Base-by-base conservation (phyloP, 1,140 invertebrate species). In the Dreissena rostriformis region DNA sequence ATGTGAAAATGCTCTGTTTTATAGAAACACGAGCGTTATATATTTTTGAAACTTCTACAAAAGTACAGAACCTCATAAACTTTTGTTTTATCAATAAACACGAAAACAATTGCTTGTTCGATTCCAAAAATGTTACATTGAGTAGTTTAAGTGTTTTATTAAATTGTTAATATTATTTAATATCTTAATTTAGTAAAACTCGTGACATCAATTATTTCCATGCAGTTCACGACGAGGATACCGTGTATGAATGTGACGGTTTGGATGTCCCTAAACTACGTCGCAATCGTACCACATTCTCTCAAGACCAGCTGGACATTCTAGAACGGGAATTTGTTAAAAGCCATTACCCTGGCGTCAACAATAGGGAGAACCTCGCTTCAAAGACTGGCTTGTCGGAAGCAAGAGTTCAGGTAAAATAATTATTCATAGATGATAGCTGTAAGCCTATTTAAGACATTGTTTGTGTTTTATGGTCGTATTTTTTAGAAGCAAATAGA, bases 281-380 rank as follows among this genome's bases (percentile, higher is more conserved):
- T 12, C 70, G 98, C 86, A 98, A 98, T 90, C 95, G 98, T 86
- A 99, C 98, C 0, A 98, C 98, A 12, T 99, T 98, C 92, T 97
- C 96, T 1, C 97, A 96, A 81, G 96, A 96, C 67, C 98, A 99
- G 93, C 92, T 98, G 83, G 96, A 96, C 17, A 97, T 97, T 4
- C 94, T 98, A 83, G 98, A 99, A 92, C 96, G 96, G 88, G 96
- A 98, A 6, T 98, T 98, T 89, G 97, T 98, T 92, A 96, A 97
- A 88, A 98, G 97, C 0, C 97, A 98, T 92, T 99, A 99, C 93
- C 98, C 98, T 0, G 97, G 98, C 90, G 97, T 97, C 2, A 97
- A 97, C 93, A 97, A 97, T 0, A 94, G 97, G 67, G 97, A 98
- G 93, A 97, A 98, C 92, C 94, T 98, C 72, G 97, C 97, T 0